Evolutionary conservation across 2,797 vertebrate genomes (phyloP).

Genomic region (Notolabrus celidotus): DNA sequence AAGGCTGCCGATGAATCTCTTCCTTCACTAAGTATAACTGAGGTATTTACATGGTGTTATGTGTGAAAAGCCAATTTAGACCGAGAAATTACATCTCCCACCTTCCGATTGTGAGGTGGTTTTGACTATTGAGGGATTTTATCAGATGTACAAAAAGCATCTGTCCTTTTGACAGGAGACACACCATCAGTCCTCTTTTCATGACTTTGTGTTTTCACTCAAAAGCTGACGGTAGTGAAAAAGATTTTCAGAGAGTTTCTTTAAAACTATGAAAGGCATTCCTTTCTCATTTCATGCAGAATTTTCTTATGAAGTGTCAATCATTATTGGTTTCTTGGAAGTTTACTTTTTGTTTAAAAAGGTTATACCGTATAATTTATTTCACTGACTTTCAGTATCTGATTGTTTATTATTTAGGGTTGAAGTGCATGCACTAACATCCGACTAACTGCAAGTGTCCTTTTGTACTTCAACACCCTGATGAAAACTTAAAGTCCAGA

Average conservation of each 20-base stretch:
- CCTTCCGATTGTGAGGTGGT: constrained; percentile 27
- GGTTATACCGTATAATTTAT: too few species aligned
- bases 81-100: constrained; percentile 37
- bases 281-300: too few species aligned
- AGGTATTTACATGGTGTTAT: constrained; percentile 42
- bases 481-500: too few species aligned
- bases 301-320: too few species aligned
- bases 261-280: too few species aligned
- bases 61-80: constrained; percentile 41
- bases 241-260: constrained; percentile 5
- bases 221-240: background rate
- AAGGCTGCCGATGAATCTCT: constrained; percentile 17
- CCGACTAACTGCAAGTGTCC: too few species aligned
- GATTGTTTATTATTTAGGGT: too few species aligned
- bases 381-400: too few species aligned
- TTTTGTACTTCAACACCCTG: too few species aligned
- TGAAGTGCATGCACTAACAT: too few species aligned
- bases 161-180: background rate
- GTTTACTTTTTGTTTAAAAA: too few species aligned
- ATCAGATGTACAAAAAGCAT: background rate
- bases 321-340: too few species aligned
- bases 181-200: background rate
- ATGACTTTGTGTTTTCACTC: constrained; percentile 6
- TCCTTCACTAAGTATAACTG: constrained; percentile 17
- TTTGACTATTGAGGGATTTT: constrained; percentile 24